Conservation (phyloP, 2,113 vertebrate genomes). For the Scalopus aquaticus region DNA sequence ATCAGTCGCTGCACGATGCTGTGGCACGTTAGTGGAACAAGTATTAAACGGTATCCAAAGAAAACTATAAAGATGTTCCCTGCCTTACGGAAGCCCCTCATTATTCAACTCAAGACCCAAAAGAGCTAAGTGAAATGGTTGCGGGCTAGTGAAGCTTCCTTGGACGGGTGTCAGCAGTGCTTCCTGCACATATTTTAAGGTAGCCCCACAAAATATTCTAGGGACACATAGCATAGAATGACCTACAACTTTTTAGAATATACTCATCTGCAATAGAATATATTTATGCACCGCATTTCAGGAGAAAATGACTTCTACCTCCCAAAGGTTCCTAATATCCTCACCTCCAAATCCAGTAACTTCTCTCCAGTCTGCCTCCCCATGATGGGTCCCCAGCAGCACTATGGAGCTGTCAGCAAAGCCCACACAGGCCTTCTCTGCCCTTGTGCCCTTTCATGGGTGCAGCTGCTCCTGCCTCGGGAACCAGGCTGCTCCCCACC, state of each 20-base stretch:
- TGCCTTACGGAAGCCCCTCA: neutral
- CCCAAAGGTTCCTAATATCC: neutral
- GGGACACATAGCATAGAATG: neutral
- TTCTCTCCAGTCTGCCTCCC: neutral
- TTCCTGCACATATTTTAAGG: neutral
- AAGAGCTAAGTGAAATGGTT: neutral
- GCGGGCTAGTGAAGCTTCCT: neutral
- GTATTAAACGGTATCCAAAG: neutral
- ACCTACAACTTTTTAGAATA: neutral
- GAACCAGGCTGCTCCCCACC: too few species aligned
- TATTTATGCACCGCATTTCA: neutral
- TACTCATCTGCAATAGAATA: neutral
- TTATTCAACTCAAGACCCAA: neutral
- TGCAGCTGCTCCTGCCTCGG: neutral
- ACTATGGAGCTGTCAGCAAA: too few species aligned
- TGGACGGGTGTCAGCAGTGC: neutral
- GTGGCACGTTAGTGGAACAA: neutral
- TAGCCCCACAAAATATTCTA: neutral
- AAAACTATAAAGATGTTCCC: neutral
- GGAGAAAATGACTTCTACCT: neutral
- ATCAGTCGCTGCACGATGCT: neutral
- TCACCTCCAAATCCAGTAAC: neutral
- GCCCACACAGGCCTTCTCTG: neutral
- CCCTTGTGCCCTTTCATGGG: neutral
- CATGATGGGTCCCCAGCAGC: neutral